These are phyloP conservation scores for Clivina fossor DNA, from an alignment of 2,888 invertebrate genomes.

Conservation along the genomic window DNA sequence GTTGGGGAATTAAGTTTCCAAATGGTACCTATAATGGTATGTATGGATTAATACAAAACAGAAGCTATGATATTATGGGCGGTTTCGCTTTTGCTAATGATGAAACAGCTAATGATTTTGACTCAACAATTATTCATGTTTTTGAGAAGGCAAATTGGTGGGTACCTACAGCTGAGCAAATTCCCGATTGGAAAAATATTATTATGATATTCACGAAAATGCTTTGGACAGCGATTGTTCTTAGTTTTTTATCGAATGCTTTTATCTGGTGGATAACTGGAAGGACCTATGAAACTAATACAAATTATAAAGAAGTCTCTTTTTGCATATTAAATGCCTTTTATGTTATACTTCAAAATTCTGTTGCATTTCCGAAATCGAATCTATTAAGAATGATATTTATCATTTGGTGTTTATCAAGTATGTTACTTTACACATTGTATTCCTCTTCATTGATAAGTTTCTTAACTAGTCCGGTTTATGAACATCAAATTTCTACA, in stretches of 20 bases:
- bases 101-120: slow-evolving; percentile 6
- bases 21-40: slow-evolving; percentile 5
- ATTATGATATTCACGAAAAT: slow-evolving; percentile 2
- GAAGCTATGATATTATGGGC: slow-evolving; percentile 1
- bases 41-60: slow-evolving; percentile 2
- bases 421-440: slow-evolving; percentile 7
- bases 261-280: slow-evolving; percentile 9
- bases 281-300: no score
- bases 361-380: slow-evolving; percentile 5
- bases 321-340: slow-evolving; percentile 5
- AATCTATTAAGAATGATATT: slow-evolving; percentile 5
- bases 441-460: slow-evolving; percentile 11
- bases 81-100: slow-evolving; percentile 6
- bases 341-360: neutral
- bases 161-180: slow-evolving; percentile 3
- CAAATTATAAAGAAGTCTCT: neutral
- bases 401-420: slow-evolving; percentile 4
- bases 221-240: slow-evolving; percentile 4
- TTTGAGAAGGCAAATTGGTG: slow-evolving; percentile 7
- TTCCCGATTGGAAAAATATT: slow-evolving; percentile 10
- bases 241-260: neutral
- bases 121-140: slow-evolving; percentile 3
- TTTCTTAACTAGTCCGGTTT: slow-evolving; percentile 3
- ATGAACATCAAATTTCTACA: slow-evolving; percentile 6
- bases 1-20: slow-evolving; percentile 53